Percentiles rank a stretch among this genome's conserved stretches.
Conservation (phyloP, 2,797 vertebrate species). For the Sparidentex hasta region DNA sequence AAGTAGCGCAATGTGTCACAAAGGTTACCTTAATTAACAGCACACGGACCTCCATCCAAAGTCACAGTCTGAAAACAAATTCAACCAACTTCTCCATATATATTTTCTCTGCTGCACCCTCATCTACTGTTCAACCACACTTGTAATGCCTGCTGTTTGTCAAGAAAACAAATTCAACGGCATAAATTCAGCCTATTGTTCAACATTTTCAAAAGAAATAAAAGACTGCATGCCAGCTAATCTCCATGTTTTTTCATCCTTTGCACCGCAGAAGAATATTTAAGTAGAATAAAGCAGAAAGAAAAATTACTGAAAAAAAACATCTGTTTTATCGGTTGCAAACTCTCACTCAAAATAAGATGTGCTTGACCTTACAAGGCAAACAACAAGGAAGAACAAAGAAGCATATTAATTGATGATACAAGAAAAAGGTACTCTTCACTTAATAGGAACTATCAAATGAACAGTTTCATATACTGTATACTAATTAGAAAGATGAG, state of each 20-base stretch:
- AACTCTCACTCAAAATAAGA: background rate
- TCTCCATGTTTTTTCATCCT: background rate
- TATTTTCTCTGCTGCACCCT: slow-evolving; percentile 21
- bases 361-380: background rate
- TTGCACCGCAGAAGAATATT: slow-evolving; percentile 8
- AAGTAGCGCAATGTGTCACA: slow-evolving; percentile 37
- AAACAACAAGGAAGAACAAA: slow-evolving; percentile 13
- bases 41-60: slow-evolving; percentile 16
- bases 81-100: slow-evolving; percentile 25
- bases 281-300: background rate
- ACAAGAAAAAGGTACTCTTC: background rate
- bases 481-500: background rate
- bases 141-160: slow-evolving; percentile 9
- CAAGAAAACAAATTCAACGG: slow-evolving; percentile 33
- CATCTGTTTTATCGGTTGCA: background rate
- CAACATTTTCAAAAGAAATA: slow-evolving; percentile 10
- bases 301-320: background rate
- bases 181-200: background rate
- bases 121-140: slow-evolving; percentile 17
- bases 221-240: background rate
- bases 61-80: slow-evolving; percentile 22
- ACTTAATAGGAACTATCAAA: background rate
- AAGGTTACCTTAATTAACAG: slow-evolving; percentile 22
- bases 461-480: background rate
- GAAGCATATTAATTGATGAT: background rate